Evolutionary conservation across 2,797 vertebrate species (phyloP).

Genomic region (Morelia viridis): DNA sequence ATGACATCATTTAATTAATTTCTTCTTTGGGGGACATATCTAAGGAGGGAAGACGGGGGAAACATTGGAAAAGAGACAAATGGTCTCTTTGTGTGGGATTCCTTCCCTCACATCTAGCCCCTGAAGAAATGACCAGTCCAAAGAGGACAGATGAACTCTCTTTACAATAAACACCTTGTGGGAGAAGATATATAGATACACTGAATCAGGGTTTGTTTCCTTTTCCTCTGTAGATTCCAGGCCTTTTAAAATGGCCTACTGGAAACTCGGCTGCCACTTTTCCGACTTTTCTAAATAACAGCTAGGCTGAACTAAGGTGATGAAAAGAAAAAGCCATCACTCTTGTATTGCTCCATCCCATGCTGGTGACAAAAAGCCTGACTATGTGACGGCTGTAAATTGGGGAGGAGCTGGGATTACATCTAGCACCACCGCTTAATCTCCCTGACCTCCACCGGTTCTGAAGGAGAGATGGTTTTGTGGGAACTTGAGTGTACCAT

Average conservation of each 20-base stretch:
- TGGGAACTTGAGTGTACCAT: too few relatives aligned
- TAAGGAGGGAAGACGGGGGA: slow-evolving; percentile 40
- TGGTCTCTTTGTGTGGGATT: slow-evolving; percentile 34
- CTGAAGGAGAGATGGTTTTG: too few relatives aligned
- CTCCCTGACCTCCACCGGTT: too few relatives aligned
- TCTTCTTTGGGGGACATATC: slow-evolving; percentile 60
- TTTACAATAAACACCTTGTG: not conserved
- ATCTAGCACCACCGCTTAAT: not conserved
- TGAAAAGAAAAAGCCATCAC: not conserved
- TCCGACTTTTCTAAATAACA: not conserved
- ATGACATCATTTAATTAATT: slow-evolving; percentile 90
- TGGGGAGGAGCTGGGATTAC: not conserved
- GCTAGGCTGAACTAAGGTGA: not conserved
- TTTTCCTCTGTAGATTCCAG: not conserved
- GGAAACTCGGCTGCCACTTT: not conserved
- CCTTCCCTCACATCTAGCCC: not conserved
- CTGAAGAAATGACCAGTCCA: not conserved
- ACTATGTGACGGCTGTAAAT: not conserved
- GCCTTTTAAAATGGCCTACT: not conserved
- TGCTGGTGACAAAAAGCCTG: not conserved
- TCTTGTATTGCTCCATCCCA: not conserved
- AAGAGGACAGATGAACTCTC: not conserved
- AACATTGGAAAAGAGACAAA: slow-evolving; percentile 52
- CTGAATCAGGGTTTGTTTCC: not conserved
- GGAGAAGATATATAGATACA: not conserved